Base-by-base conservation (phyloP, 2,113 vertebrate genomes). In the Prionailurus bengalensis region DNA sequence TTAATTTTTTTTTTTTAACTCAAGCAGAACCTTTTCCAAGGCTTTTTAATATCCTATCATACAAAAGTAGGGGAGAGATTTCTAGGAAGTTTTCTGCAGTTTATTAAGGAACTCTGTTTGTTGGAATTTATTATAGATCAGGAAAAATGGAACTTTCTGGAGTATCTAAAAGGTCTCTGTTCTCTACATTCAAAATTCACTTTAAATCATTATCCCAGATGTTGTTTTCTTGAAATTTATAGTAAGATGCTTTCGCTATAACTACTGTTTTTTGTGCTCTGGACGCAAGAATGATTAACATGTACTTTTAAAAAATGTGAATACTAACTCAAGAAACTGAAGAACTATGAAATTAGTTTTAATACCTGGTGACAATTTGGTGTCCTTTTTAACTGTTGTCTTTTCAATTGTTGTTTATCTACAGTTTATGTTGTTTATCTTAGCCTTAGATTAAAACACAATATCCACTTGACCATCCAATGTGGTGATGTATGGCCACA, bases 21-120 rank as follows among this genome's bases (percentile, higher is more conserved):
- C 53, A 27, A 13, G 14, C 63, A 71, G 53, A 85, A 89, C 3
- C 11, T 63, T 97, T 95, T 65, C 29, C 45, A 73, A 66, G 90
- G 11, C 4, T 79, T 93, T 95, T 68, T 61, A 85, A 61, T 83
- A 65, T 76, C 11, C 29, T 55, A 83, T 53, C 8, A 78, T 29
- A 84, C 48, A 94, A 95, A 92, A 27, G 14, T 39, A 45, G 7
- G 3, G 5, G 2, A 71, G 88, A 88, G 9, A 36, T 31, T 93
- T 84, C 10, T 71, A 73, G 36, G 48, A 85, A 78, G 5, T 63
- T 42, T 76, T 71, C 82, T 93, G 14, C 31, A 83, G 33, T 51
- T 97, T 96, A 58, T 85, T 61, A 95, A 91, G 19, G 65, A 91
- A 58, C 9, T 73, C 51, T 12, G 74, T 84, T 29, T 71, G 33